Percentiles rank a stretch among this genome's conserved stretches.
Conservation (phyloP, 2,113 vertebrate species). For the Cyanoliseus patagonus region DNA sequence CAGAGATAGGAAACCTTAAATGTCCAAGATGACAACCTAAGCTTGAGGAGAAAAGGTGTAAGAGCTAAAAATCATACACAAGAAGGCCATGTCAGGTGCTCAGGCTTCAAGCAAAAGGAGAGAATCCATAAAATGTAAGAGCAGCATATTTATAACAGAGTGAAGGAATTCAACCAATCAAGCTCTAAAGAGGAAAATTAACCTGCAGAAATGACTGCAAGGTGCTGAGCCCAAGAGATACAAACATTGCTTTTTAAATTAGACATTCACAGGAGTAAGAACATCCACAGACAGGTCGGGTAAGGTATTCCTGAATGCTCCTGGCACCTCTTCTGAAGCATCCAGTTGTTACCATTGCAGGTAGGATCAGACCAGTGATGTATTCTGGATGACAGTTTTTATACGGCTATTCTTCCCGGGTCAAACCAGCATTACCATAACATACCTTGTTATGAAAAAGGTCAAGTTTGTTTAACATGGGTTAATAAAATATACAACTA, state of each 20-base stretch:
- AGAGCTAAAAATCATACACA: not conserved
- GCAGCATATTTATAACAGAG: not conserved
- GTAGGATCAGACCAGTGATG: not conserved
- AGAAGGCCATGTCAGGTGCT: not conserved
- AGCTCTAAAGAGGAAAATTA: not conserved
- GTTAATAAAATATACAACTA: not conserved
- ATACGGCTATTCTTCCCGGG: not conserved
- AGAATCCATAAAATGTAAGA: not conserved
- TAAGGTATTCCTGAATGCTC: not conserved
- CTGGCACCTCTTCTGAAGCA: not conserved
- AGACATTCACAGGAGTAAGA: not conserved
- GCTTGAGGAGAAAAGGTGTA: not conserved
- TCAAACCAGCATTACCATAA: not conserved
- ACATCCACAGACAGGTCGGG: not conserved
- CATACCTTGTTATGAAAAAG: not conserved
- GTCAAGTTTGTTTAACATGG: not conserved
- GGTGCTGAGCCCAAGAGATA: not conserved
- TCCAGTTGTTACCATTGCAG: not conserved
- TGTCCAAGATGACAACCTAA: not conserved
- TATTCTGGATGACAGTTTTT: not conserved
- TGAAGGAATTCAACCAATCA: not conserved
- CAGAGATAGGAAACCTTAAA: not conserved
- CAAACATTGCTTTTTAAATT: not conserved
- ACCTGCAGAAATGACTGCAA: not conserved
- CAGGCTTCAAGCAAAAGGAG: not conserved